Conservation (phyloP, 2,888 invertebrate genomes). For the Lacanobia wlatinum region DNA sequence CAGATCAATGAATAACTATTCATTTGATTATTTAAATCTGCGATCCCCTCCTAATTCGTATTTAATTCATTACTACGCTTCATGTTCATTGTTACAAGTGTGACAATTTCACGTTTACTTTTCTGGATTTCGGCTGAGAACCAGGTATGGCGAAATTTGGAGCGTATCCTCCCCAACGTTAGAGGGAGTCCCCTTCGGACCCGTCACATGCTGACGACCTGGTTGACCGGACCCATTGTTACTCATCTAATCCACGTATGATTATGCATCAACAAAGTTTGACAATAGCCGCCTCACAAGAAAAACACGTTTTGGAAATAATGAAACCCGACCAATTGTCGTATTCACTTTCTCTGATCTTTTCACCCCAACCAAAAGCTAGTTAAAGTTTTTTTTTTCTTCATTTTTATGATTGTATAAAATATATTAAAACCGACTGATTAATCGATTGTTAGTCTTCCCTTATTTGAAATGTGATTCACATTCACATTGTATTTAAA, state of each 20-base stretch:
- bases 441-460: conserved; percentile 77
- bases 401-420: conserved; percentile 71
- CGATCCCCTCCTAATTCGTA: conserved; percentile 52
- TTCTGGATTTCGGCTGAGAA: conserved; percentile 51
- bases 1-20: conserved; percentile 42
- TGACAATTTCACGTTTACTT: conserved; percentile 67
- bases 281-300: conserved; percentile 79
- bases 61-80: conserved; percentile 61
- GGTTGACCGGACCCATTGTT: conserved; percentile 79
- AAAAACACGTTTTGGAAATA: conserved; percentile 85
- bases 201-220: conserved; percentile 84
- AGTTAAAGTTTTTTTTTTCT: conserved; percentile 76
- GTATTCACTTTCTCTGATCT: conserved; percentile 82
- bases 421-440: conserved; percentile 76
- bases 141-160: conserved; percentile 68
- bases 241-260: conserved; percentile 82
- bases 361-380: conserved; percentile 73
- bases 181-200: conserved; percentile 78
- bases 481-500: conserved; percentile 43
- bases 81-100: conserved; percentile 63
- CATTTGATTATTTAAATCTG: conserved; percentile 49
- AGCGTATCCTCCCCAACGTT: conserved; percentile 73
- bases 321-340: conserved; percentile 80
- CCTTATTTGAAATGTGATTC: conserved; percentile 62
- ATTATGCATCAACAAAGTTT: conserved; percentile 83